Percentiles rank a stretch among this genome's conserved stretches.
Conservation (phyloP, 2,113 vertebrate genomes). For the Brienomyrus longianalis region DNA sequence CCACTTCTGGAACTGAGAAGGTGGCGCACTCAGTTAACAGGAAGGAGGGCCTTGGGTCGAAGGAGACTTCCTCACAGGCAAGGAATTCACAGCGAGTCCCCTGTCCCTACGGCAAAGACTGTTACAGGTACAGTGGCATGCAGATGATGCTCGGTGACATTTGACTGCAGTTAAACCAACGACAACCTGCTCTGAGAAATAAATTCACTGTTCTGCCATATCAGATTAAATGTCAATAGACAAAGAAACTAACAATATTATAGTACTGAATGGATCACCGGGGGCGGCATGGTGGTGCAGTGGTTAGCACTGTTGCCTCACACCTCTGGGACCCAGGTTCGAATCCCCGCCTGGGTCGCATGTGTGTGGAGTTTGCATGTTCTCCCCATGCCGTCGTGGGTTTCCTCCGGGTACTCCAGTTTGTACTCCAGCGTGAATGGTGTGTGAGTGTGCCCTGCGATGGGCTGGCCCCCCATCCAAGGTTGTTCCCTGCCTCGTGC, state of each 20-base stretch:
- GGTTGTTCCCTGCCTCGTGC: too few relatives aligned
- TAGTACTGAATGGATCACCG: background rate
- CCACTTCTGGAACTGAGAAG: background rate
- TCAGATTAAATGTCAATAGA: background rate
- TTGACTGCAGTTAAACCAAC: background rate
- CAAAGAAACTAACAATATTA: background rate
- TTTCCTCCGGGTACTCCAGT: too few relatives aligned
- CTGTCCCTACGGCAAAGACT: constrained; percentile 59
- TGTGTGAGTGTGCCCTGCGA: too few relatives aligned
- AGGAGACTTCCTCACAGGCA: background rate
- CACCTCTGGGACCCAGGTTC: too few relatives aligned
- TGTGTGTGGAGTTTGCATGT: too few relatives aligned
- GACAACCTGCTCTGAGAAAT: background rate
- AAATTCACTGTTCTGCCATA: background rate
- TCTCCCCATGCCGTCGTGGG: too few relatives aligned
- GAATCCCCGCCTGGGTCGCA: too few relatives aligned
- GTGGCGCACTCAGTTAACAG: background rate
- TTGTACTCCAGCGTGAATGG: too few relatives aligned
- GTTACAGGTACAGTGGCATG: constrained; percentile 58
- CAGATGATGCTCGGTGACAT: background rate
- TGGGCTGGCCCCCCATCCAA: too few relatives aligned
- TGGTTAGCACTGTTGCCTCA: too few relatives aligned
- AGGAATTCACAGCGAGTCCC: constrained; percentile 23
- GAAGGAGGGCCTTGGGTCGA: background rate
- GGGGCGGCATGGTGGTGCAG: too few relatives aligned